Conservation (phyloP, 2,113 vertebrate genomes). For the Cephalopholis sonnerati region DNA sequence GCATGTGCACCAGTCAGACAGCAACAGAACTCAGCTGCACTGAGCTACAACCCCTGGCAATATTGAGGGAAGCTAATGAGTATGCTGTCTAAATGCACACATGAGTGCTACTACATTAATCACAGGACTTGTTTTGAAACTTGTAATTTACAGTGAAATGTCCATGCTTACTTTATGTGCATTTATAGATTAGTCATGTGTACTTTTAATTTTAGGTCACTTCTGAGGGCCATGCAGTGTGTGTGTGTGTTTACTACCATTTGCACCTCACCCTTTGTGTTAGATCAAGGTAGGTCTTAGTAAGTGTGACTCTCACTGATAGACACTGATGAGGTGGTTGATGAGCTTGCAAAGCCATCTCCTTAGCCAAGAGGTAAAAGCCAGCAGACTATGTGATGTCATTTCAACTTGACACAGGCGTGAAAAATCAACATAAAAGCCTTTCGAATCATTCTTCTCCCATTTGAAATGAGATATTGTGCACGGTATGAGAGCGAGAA, state of each 20-base stretch:
- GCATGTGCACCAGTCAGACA: constrained; percentile 12
- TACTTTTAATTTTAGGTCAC: constrained; percentile 17
- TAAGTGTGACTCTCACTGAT: constrained; percentile 59
- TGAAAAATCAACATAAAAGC: constrained; percentile 71
- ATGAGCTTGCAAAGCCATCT: constrained; percentile 64
- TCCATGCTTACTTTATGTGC: constrained; percentile 26
- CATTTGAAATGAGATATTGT: constrained; percentile 70
- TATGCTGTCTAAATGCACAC: constrained; percentile 39
- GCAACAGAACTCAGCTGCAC: constrained; percentile 44
- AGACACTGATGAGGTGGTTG: constrained; percentile 61
- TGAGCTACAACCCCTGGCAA: constrained; percentile 47
- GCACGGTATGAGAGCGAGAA: constrained; percentile 42
- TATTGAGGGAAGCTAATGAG: constrained; percentile 38
- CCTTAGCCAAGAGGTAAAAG: constrained; percentile 26
- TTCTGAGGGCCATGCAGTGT: not conserved
- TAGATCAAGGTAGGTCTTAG: constrained; percentile 34
- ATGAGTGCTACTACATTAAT: constrained; percentile 64
- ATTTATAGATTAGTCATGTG: constrained; percentile 20
- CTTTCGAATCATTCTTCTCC: constrained; percentile 65
- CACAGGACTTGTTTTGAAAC: constrained; percentile 58
- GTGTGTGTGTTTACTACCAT: not conserved
- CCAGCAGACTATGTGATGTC: constrained; percentile 52
- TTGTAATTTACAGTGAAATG: constrained; percentile 48
- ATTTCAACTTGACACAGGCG: constrained; percentile 62
- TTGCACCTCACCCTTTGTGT: not conserved